Percentiles rank a stretch among this genome's conserved stretches.
These are phyloP conservation scores for Trigoniulus corallinus DNA, from an alignment of 1,140 invertebrate genomes.

Conservation along the genomic window DNA sequence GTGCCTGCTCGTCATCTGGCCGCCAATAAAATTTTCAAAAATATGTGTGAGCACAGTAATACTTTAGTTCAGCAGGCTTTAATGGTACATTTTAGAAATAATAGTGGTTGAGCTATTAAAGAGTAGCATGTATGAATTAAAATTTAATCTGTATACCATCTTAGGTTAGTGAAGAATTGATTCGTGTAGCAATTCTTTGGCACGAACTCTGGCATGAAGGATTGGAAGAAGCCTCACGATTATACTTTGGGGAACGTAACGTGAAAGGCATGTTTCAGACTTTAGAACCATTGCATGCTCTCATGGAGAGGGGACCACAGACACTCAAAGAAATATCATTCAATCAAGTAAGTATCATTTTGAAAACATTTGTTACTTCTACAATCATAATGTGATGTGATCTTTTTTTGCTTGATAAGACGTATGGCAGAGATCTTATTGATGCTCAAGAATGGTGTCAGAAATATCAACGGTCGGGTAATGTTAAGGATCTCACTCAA, in stretches of 20 bases:
- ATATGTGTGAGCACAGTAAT: slow-evolving; percentile 85
- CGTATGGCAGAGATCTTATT: slow-evolving; percentile 81
- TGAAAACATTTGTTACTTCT: slow-evolving; percentile 1
- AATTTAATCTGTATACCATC: too few relatives aligned
- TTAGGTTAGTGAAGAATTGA: slow-evolving; percentile 93
- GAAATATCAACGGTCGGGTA: slow-evolving; percentile 44
- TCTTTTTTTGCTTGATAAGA: slow-evolving; percentile 20
- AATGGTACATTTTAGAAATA: too few relatives aligned
- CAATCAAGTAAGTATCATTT: slow-evolving; percentile 44
- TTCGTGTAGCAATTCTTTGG: slow-evolving; percentile 96
- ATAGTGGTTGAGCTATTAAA: too few relatives aligned
- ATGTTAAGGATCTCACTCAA: slow-evolving; percentile 80
- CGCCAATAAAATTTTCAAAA: slow-evolving; percentile 87
- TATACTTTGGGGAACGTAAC: slow-evolving; percentile 92
- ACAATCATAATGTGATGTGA: neutral
- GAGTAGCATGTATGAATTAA: too few relatives aligned
- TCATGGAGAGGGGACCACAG: slow-evolving; percentile 83
- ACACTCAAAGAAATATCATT: slow-evolving; percentile 96
- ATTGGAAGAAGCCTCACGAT: slow-evolving; percentile 85
- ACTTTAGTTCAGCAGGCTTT: slow-evolving; percentile 84
- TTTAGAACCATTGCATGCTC: slow-evolving; percentile 81
- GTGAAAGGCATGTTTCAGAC: slow-evolving; percentile 90
- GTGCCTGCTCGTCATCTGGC: slow-evolving; percentile 64
- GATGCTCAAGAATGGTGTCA: slow-evolving; percentile 92
- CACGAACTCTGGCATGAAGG: slow-evolving; percentile 99